Evolutionary conservation across 1,140 invertebrate genomes (phyloP), one percentile per base, ranked within the genome.

Genomic region (Atta cephalotes): DNA sequence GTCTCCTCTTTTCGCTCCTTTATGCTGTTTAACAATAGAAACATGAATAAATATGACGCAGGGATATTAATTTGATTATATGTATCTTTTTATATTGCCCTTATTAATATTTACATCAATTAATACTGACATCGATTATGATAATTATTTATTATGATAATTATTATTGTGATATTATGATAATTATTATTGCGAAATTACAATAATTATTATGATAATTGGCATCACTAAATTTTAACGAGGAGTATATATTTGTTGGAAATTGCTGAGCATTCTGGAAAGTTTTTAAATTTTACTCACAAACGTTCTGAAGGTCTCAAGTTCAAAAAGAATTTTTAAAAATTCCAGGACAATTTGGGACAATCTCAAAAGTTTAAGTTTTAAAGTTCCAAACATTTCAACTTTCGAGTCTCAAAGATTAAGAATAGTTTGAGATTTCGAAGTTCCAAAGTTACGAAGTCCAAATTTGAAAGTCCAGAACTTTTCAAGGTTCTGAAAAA

Each of bases 31-130:
- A 62, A 74, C 80, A 82, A 82, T 60, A 39, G 28, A n/a, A 49
- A 21, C 10, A 49, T 31, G 66, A 82, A 72, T 82, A 71, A 72
- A 82, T 60, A 45, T 45, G 56, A 82, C 45, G 35, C 31, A 9
- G 18, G n/a, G 12, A 60, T 45, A 60, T 66, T 60, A 60, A 60
- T 60, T 82, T 82, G 18, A 21, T 62, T 49, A 62, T n/a, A 51
- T 21, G n/a, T 21, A 7, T 16, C 62, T 51, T 31, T 35, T 4
- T 45, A 5, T 6, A 25, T 9, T n/a, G 0, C 7, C 49, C 62
- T 16, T 31, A 79, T 65, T 39, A 49, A 45, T 78, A 25, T 31
- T 49, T n/a, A 72, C 49, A 28, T 28, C 18, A 28, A 72, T 72
- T 58, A 74, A 51, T 35, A 58, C n/a, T 56, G 53, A 18, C 18